Conservation (phyloP, 2,888 invertebrate genomes). For the Drosophila buzzatii region DNA sequence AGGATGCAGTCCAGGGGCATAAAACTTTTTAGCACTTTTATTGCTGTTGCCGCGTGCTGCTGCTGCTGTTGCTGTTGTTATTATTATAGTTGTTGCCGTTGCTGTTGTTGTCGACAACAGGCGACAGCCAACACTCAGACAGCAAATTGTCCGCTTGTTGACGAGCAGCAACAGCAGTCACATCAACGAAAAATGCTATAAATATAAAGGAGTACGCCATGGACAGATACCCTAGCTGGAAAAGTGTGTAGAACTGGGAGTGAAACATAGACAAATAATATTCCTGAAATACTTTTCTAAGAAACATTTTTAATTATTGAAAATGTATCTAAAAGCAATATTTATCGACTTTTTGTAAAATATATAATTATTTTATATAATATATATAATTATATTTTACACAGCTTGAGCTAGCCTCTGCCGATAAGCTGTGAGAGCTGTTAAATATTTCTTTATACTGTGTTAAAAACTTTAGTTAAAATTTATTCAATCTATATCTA, state of each 20-base stretch:
- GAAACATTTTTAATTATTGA: not conserved
- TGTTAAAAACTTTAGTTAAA: too few relatives aligned
- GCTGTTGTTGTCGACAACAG: conserved; percentile 40
- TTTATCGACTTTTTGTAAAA: too few relatives aligned
- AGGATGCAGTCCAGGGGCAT: conserved; percentile 77
- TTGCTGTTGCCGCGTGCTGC: conserved; percentile 48
- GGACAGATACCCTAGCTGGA: not conserved
- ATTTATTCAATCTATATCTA: too few relatives aligned
- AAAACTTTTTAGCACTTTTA: conserved; percentile 78
- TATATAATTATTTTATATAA: too few relatives aligned
- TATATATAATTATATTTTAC: too few relatives aligned
- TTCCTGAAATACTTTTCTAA: not conserved
- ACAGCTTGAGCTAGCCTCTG: too few relatives aligned
- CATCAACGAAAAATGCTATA: not conserved
- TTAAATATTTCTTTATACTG: too few relatives aligned
- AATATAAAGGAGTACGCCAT: not conserved
- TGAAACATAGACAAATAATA: not conserved
- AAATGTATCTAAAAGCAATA: not conserved
- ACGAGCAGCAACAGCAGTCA: conserved; percentile 40
- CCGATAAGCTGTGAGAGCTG: too few relatives aligned
- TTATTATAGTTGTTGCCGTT: conserved; percentile 58
- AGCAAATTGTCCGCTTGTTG: conserved; percentile 77
- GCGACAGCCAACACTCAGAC: conserved; percentile 64
- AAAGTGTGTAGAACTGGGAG: not conserved
- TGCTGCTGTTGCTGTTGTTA: not conserved